phyloP scores from a whole-genome alignment of 1,140 invertebrate species.

The Lineus longissimus region DNA sequence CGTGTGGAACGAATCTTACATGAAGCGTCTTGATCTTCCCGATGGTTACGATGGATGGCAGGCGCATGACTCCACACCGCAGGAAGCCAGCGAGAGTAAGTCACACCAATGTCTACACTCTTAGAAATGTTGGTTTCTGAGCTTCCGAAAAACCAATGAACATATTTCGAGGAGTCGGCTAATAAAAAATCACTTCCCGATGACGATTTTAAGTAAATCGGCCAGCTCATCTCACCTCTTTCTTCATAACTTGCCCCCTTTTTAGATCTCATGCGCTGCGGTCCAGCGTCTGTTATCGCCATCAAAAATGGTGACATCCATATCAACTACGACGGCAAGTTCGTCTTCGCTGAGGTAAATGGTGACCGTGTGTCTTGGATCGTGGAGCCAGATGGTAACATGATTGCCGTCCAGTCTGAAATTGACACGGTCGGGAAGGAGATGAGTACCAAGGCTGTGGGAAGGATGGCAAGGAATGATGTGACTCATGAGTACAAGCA shows the following conservation, averaged over 20 bases:
- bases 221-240: background rate
- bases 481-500: slow-evolving; percentile 86
- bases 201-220: no score
- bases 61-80: slow-evolving; percentile 87
- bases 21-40: slow-evolving; percentile 77
- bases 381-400: background rate
- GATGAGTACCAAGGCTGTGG: slow-evolving; percentile 85
- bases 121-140: background rate
- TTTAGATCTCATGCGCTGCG: slow-evolving; percentile 66
- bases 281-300: slow-evolving; percentile 67
- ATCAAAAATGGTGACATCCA: slow-evolving; percentile 76
- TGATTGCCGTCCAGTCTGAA: background rate
- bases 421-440: slow-evolving; percentile 66
- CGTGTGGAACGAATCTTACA: slow-evolving; percentile 95
- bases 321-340: slow-evolving; percentile 72
- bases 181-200: no score
- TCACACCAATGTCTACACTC: slow-evolving; percentile 32
- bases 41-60: slow-evolving; percentile 82
- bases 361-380: background rate
- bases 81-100: slow-evolving; percentile 66
- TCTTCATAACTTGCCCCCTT: background rate
- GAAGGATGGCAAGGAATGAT: slow-evolving; percentile 63
- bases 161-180: no score
- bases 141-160: no score
- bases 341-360: slow-evolving; percentile 73